Evolutionary conservation across 92 coral and sea anemone species (phyloP), one percentile per base, ranked within the genome.

Genomic region (Porites cylindrica): DNA sequence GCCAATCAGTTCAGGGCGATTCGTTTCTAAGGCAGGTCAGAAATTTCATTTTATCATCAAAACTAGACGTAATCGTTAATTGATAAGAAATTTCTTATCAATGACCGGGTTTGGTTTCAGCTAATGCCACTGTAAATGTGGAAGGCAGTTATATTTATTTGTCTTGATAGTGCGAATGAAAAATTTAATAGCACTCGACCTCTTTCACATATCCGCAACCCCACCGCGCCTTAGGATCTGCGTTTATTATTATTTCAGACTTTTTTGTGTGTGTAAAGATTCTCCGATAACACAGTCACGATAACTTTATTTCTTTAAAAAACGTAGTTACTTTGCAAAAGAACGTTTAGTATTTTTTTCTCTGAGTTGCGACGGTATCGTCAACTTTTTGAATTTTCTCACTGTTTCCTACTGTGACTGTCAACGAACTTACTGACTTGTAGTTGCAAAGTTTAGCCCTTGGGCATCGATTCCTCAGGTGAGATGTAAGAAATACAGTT

Each of bases 211-310:
- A 54, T 56, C 86, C 86, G 77, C 14, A 23, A 59, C 66, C 43
- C 12, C 19, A 26, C 70, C 32, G 67, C 43, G 43, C 19, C 47
- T 38, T 38, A 38, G 47, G 6, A 38, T 38, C 10, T 54, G 19
- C 69, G 70, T 21, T 82, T 70, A 58, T 82, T 59, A 52, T 54
- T 56, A 67, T 17, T 32, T 63, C n/a, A 56, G 60, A 70, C 38
- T 82, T 54, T 53, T 71, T 18, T 1, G 4, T 8, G 78, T 38
- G 4, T 16, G 32, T 16, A 60, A n/a, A 59, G 78, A 82, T 82
- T 26, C 60, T 26, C 16, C 58, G 78, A 70, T 82, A 82, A 71
- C 68, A 29, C 38, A 59, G 86, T 82, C 86, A 82, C 69, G 77
- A 56, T 47, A 56, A 4, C 7, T 52, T 16, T 18, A 67, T 58